Percentiles rank a stretch among this genome's conserved stretches.
These are phyloP conservation scores for Salvator merianae DNA, from an alignment of 2,113 vertebrate genomes.

Conservation along the genomic window DNA sequence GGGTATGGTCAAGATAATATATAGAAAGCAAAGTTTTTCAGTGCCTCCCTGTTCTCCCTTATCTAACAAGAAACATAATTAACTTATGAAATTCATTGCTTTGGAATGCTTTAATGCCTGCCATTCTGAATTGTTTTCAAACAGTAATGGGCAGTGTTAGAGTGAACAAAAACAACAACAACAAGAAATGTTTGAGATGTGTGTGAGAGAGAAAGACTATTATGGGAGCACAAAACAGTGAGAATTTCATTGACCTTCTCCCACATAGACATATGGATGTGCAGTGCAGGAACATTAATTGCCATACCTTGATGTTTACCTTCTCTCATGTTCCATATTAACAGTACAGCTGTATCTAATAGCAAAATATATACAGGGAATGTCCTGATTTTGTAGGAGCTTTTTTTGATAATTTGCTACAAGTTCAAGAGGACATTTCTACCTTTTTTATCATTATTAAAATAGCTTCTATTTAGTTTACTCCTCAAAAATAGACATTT, in stretches of 20 bases:
- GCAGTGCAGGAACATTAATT: too few species aligned
- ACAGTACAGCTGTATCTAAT: background rate
- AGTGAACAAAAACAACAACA: too few species aligned
- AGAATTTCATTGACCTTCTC: too few species aligned
- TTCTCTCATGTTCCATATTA: background rate
- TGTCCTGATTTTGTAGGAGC: background rate
- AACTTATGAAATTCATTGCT: background rate
- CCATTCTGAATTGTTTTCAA: too few species aligned
- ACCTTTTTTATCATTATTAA: background rate
- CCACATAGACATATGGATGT: too few species aligned
- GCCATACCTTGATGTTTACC: background rate
- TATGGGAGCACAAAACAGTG: too few species aligned
- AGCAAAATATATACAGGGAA: background rate
- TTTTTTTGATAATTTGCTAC: background rate
- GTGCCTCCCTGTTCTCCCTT: background rate
- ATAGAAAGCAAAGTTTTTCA: background rate
- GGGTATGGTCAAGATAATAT: background rate
- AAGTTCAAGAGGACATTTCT: background rate
- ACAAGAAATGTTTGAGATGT: too few species aligned
- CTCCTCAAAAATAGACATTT: background rate
- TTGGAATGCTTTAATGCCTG: too few species aligned
- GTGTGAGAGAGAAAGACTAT: too few species aligned
- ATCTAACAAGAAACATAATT: background rate
- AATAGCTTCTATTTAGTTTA: background rate
- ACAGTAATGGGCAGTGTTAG: too few species aligned